These are phyloP conservation scores for Sebastes hopkinsi DNA, from an alignment of 2,797 vertebrate genomes.

Conservation along the genomic window DNA sequence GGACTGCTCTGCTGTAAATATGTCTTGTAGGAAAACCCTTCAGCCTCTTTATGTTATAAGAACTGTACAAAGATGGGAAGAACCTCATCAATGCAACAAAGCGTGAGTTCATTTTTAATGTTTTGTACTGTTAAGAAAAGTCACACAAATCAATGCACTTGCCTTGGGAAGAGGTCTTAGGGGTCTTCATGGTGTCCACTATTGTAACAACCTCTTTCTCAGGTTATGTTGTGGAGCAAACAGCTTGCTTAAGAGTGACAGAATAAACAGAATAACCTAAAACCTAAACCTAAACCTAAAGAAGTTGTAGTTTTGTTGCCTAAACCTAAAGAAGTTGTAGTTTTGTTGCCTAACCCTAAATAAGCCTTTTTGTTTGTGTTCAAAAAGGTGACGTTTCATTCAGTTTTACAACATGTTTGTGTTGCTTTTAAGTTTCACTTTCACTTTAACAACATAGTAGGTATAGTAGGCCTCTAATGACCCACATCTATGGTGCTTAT, in stretches of 20 bases:
- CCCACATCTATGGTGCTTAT: no score
- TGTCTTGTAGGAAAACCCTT: neutral
- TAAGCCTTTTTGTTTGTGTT: no score
- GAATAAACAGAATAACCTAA: no score
- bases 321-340: no score
- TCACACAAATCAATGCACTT: neutral
- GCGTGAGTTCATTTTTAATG: slow-evolving; percentile 83
- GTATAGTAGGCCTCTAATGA: no score
- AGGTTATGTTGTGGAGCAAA: neutral
- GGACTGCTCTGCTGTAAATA: neutral
- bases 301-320: no score
- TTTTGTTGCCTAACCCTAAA: no score
- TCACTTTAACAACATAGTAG: no score
- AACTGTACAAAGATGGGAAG: slow-evolving; percentile 97
- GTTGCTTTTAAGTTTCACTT: no score
- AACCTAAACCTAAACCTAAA: no score
- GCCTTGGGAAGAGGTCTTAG: neutral
- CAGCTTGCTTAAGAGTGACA: neutral
- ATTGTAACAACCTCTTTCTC: neutral
- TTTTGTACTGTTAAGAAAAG: neutral
- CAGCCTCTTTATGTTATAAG: slow-evolving; percentile 63
- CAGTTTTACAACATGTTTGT: no score
- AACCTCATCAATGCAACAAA: slow-evolving; percentile 96
- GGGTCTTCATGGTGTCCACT: neutral
- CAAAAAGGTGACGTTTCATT: no score